Base-by-base conservation (phyloP, 2,113 vertebrate species). In the Atrichornis clamosus region DNA sequence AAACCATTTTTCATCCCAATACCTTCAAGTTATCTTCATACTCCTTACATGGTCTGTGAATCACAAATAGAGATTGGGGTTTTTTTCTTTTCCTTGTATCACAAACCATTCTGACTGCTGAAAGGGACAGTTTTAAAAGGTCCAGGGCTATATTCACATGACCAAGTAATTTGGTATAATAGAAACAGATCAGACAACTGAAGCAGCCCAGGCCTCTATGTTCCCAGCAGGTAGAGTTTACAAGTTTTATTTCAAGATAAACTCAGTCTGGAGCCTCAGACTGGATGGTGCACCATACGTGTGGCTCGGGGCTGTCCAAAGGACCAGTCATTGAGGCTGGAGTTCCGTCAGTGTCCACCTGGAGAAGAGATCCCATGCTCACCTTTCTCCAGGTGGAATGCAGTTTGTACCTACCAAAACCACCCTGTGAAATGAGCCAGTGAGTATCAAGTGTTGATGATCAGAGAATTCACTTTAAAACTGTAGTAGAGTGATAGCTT, bases 271-370 rank as follows among this genome's bases (percentile, higher is more conserved):
- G 21, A 67, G 56, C 9, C 47, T 78, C 81, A 74, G 39, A 62
- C 1, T 41, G 42, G 77, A 78, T 1, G 4, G 4, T 75, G 42
- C 60, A 89, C 35, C 37, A 62, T 6, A n/a, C 24, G 27, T 1
- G 0, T 23, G 22, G 39, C 32, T 69, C 6, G 0, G 30, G 10
- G 53, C 47, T 91, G 33, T n/a, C 53, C 49, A 68, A 63, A 82
- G 49, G 13, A 72, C 58, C 0, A 0, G 3, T 39, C 5, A 1
- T 4, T 39, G 15, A 11, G 46, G 42, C 37, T 84, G 74, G 74
- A 91, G 58, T 60, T 63, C 44, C 52, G 23, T 23, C 1, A 0
- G 5, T 19, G 19, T 32, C 63, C 2, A 0, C 21, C 84, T 68
- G 60, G 35, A 79, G 42, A 72, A 30, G 39, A 89, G 60, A 87